Evolutionary conservation across 2,797 vertebrate genomes (phyloP).

Genomic region (Moxostoma hubbsi): DNA sequence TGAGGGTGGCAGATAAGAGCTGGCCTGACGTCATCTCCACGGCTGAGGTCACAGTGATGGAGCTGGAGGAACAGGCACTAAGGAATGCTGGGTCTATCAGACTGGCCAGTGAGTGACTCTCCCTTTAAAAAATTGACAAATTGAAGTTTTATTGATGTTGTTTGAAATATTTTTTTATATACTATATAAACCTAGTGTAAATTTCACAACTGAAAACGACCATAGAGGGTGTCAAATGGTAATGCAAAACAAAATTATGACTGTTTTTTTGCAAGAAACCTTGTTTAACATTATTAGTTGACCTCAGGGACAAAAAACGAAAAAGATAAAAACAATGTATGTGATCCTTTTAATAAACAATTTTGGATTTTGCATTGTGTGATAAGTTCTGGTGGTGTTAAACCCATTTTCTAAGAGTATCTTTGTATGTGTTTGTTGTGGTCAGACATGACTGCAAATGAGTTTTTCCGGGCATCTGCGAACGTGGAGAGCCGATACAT

Average conservation of each 20-base stretch:
- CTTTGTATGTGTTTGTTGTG: constrained; percentile 13
- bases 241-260: not conserved
- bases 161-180: not conserved
- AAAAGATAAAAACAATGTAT: not conserved
- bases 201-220: not conserved
- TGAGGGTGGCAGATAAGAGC: constrained; percentile 82
- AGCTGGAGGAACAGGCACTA: constrained; percentile 79
- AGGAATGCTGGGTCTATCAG: constrained; percentile 81
- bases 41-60: constrained; percentile 78
- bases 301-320: not conserved
- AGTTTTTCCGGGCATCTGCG: constrained; percentile 74
- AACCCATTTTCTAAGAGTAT: not conserved
- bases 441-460: constrained; percentile 81
- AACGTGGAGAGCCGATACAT: constrained; percentile 78
- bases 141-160: not conserved
- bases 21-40: constrained; percentile 90
- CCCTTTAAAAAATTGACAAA: not conserved
- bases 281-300: not conserved
- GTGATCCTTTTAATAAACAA: not conserved
- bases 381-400: not conserved
- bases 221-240: not conserved
- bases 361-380: not conserved
- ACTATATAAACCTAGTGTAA: not conserved
- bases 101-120: constrained; percentile 79
- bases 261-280: not conserved